Percentiles rank a stretch among this genome's conserved stretches.
Evolutionary conservation across 1,140 invertebrate genomes (phyloP).

Genomic region (Odontomachus brunneus): DNA sequence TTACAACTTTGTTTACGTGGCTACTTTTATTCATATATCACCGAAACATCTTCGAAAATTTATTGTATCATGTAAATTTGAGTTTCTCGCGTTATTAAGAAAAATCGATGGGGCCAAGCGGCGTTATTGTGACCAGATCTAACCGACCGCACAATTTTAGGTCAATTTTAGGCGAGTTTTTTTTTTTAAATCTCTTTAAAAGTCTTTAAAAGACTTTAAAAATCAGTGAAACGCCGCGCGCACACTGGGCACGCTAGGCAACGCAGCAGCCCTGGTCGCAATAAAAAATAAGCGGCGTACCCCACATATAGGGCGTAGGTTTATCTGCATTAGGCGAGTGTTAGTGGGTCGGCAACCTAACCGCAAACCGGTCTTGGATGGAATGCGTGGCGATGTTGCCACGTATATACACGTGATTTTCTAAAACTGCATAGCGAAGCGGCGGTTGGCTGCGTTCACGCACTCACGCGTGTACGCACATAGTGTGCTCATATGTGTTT

Average conservation of each 20-base stretch:
- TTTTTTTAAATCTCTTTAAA: no score
- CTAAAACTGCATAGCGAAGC: conserved; percentile 76
- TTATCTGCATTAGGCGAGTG: conserved; percentile 75
- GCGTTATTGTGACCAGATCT: background rate
- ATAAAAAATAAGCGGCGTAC: conserved; percentile 73
- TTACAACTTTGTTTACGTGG: background rate
- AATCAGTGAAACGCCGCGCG: conserved; percentile 38
- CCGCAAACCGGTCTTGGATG: conserved; percentile 79
- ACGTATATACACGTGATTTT: conserved; percentile 74
- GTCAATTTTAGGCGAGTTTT: conserved; percentile 8
- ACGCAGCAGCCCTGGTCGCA: conserved; percentile 57
- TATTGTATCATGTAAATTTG: no score
- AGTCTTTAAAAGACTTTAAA: conserved; percentile 51
- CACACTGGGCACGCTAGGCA: conserved; percentile 7
- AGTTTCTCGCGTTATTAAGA: conserved; percentile 28
- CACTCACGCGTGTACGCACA: background rate
- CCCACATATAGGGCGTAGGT: conserved; percentile 70
- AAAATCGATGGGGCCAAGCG: background rate
- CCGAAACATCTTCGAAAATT: background rate
- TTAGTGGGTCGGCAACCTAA: conserved; percentile 75
- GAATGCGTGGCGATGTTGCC: conserved; percentile 79
- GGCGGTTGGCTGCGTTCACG: background rate
- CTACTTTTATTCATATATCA: background rate
- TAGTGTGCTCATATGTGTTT: conserved; percentile 29
- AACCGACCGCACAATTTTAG: conserved; percentile 9